A percentile compares a stretch with the other conserved stretches of the same genome.
Conservation (phyloP, 2,113 vertebrate species). For the Sorex fumeus region DNA sequence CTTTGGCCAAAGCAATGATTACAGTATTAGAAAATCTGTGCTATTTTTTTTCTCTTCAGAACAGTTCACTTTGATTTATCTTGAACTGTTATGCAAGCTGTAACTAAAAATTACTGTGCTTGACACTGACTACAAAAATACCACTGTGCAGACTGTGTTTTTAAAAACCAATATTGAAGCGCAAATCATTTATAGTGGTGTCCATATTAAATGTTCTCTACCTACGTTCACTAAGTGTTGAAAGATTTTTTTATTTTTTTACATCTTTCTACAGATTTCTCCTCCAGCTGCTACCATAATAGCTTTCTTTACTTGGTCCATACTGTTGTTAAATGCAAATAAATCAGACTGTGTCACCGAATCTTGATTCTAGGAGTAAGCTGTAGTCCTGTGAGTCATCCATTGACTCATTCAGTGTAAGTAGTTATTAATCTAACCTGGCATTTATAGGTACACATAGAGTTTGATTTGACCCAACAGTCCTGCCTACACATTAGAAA, state of each 20-base stretch:
- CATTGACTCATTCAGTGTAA: constrained; percentile 41
- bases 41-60: constrained; percentile 66
- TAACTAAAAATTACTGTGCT: constrained; percentile 84
- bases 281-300: constrained; percentile 74
- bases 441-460: not conserved
- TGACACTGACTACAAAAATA: constrained; percentile 85
- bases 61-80: constrained; percentile 83
- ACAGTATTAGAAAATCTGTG: constrained; percentile 76
- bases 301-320: constrained; percentile 50
- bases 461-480: not conserved
- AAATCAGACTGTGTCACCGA: constrained; percentile 51
- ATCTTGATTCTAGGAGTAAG: constrained; percentile 56
- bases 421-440: not conserved
- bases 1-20: constrained; percentile 80
- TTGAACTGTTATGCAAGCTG: constrained; percentile 84
- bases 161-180: constrained; percentile 81
- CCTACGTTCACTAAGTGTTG: constrained; percentile 78
- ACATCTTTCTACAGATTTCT: constrained; percentile 72
- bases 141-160: constrained; percentile 84
- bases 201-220: constrained; percentile 81
- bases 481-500: not conserved
- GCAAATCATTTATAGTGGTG: constrained; percentile 82
- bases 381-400: not conserved
- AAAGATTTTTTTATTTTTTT: constrained; percentile 73
- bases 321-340: constrained; percentile 61